Base-by-base conservation (phyloP, 2,888 invertebrate genomes). In the Microplitis deprimator region DNA sequence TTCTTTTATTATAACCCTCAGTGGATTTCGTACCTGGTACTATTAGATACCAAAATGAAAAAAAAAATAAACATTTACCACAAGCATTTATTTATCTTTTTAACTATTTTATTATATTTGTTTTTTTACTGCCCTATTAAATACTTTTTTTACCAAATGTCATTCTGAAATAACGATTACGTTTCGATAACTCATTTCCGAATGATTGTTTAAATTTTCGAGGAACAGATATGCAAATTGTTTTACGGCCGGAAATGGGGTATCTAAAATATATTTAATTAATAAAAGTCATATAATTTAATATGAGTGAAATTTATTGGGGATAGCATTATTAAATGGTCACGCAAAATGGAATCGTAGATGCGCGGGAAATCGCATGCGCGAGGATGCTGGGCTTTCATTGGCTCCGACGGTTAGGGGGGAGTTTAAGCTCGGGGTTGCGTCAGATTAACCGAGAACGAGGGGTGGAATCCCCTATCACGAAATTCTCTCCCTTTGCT, bases 361-460 rank as follows among this genome's bases (percentile, higher is more conserved):
- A 77, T 81, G 74, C 79, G 80, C 29, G 29, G 29, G 29, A 29
- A 29, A 29, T 84, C 88, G 88, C 88, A 88, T 89, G 88, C 88
- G 87, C 86, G 87, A 61, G 79, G 88, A 88, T 88, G 88, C 88
- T 88, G 89, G 77, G 83, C 79, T 83, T 83, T 80, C 85, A 89
- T 89, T 89, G 89, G 89, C 81, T 82, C 61, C 16, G 5, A n/a
- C 38, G 5, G 83, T 81, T 80, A 78, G 80, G 83, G 83, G 84
- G 82, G 84, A 82, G 84, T 80, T 82, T 81, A 39, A 68, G 61
- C 75, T 73, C 80, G 83, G 82, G 84, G 83, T 82, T 84, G 84
- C 85, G 85, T 88, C 85, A 38, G 40, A 77, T 72, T 7, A 41
- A 64, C 17, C 40, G 10, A 64, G 84, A 64, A 17, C 40, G 88